Base-by-base conservation (phyloP, 2,888 invertebrate species). In the Hydrotaea diabolus region DNA sequence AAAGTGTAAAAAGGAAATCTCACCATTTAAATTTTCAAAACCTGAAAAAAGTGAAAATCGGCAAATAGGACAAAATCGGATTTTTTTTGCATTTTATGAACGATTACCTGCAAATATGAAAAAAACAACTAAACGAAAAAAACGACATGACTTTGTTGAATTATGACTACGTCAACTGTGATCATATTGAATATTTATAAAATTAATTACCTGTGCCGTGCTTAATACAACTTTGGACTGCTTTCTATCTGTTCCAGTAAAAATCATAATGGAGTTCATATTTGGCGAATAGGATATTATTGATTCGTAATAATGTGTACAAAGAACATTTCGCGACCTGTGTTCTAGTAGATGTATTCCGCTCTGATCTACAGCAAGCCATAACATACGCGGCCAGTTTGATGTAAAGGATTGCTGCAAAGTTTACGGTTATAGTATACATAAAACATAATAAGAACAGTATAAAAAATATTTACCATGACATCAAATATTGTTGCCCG, bases 351-450 rank as follows among this genome's bases (percentile, higher is more conserved):
- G 93, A 91, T 98, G 98, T 83, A 98, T 94, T 21, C 98, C 98
- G 88, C 95, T 95, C 92, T 98, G 98, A 93, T 98, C 98, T 74
- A 98, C 97, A 26, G 97, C 98, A 87, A 98, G 93, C 97, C 98
- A 98, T 64, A 98, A 93, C 59, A 96, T 95, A 89, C 98, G 95
- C 36, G 98, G 98, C 97, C 98, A 98, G 92, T 97, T 97, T 31
- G 98, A 98, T 15, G 98, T 98, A 92, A 98, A 98, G 13, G 97
- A 97, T 96, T 98, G 98, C 97, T n/a, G n/a, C n/a, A n/a, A n/a
- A n/a, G n/a, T n/a, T n/a, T n/a, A n/a, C n/a, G n/a, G n/a, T n/a
- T 97, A 92, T 49, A 93, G 92, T 39, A 13, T 39, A 39, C 39
- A 13, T 8, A 39, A 39, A 31, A 39, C 7, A 8, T 39, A 4